A percentile compares a stretch with the other conserved stretches of the same genome.
phyloP scores from a whole-genome alignment of 1,140 invertebrate species.

The Gryllus bimaculatus region DNA sequence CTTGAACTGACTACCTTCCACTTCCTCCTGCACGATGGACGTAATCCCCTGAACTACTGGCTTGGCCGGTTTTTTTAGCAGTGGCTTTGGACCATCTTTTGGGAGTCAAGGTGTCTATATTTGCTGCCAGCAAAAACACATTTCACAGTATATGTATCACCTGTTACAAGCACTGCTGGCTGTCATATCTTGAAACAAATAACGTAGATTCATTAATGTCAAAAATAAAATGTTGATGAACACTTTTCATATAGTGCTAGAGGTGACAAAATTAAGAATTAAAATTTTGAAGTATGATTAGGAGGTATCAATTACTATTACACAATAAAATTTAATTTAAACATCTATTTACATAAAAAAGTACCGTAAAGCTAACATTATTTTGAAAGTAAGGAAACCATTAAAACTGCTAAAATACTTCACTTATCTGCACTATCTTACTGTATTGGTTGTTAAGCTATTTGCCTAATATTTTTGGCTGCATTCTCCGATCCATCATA shows the following conservation, averaged over 20 bases:
- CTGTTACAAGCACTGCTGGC: conserved; percentile 45
- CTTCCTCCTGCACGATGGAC: background rate
- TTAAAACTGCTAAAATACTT: conserved; percentile 23
- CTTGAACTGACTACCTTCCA: background rate
- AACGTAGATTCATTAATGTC: background rate
- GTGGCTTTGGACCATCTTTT: conserved; percentile 53
- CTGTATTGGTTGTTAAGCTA: conserved; percentile 57
- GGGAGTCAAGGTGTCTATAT: conserved; percentile 47
- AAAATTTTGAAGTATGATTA: background rate
- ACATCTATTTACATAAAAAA: too few species aligned
- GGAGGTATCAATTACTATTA: background rate
- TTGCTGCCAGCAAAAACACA: conserved; percentile 48
- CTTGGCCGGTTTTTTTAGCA: conserved; percentile 54
- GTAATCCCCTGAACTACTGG: conserved; percentile 41
- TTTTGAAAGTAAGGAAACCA: background rate
- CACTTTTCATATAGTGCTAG: background rate
- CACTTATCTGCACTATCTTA: conserved; percentile 59
- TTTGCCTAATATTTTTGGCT: conserved; percentile 49
- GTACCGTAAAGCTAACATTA: too few species aligned
- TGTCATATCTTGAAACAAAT: conserved; percentile 44
- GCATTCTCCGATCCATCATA: conserved; percentile 55
- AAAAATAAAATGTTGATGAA: background rate
- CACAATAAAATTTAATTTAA: too few species aligned
- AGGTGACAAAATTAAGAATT: background rate
- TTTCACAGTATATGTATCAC: conserved; percentile 52